A percentile compares a stretch with the other conserved stretches of the same genome.
These are phyloP conservation scores for Patagioenas fasciata DNA, from an alignment of 2,113 vertebrate species.

Conservation along the genomic window DNA sequence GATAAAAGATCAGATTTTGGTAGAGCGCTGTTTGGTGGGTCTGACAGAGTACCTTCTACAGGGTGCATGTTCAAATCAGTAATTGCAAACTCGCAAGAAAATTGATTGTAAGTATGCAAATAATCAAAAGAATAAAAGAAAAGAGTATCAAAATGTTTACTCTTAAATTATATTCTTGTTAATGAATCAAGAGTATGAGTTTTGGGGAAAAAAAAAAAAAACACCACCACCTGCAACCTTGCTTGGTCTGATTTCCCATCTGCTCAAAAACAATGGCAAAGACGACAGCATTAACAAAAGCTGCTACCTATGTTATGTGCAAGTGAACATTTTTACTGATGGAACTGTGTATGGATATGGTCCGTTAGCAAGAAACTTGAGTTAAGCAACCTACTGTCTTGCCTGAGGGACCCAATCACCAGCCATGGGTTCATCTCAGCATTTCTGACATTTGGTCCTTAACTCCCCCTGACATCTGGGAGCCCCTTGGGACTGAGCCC, in stretches of 20 bases:
- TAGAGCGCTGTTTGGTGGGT: not conserved
- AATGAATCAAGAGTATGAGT: not conserved
- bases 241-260: not conserved
- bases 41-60: not conserved
- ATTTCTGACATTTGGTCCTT: slow-evolving; percentile 18
- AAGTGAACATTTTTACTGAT: not conserved
- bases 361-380: not conserved
- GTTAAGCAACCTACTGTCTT: not conserved
- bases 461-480: not conserved
- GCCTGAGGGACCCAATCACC: not conserved
- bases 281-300: not conserved
- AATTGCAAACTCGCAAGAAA: not conserved
- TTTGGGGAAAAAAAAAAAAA: not conserved
- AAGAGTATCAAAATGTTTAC: not conserved
- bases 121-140: not conserved
- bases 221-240: not conserved
- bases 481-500: not conserved
- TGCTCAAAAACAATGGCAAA: not conserved
- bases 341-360: not conserved
- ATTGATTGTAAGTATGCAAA: not conserved
- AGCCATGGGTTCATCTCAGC: not conserved
- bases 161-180: not conserved
- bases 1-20: not conserved
- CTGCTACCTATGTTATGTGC: not conserved
- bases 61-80: not conserved